A percentile compares a stretch with the other conserved stretches of the same genome.
These are phyloP conservation scores for Theodoxus fluviatilis DNA, from an alignment of 2,888 invertebrate genomes.

Conservation along the genomic window DNA sequence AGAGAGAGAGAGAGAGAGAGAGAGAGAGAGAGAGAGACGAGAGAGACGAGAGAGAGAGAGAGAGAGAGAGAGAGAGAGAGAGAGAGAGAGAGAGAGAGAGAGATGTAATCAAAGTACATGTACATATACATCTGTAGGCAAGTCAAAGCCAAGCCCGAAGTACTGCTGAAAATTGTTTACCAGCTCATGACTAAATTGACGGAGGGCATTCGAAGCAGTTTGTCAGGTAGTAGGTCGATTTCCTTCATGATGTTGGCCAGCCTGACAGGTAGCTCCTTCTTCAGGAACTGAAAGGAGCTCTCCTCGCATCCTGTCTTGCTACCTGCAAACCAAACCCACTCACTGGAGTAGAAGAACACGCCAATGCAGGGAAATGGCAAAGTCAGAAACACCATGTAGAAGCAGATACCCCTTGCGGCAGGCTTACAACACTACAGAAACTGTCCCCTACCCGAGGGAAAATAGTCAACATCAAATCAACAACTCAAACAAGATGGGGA, in stretches of 20 bases:
- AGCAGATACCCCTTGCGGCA: no score
- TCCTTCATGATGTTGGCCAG: conserved; percentile 99
- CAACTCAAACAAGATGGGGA: no score
- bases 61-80: no score
- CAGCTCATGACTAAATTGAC: conserved; percentile 84
- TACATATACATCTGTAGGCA: no score
- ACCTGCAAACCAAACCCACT: conserved; percentile 39
- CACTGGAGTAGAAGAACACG: not conserved
- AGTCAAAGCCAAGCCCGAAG: no score
- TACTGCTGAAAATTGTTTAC: conserved; percentile 37
- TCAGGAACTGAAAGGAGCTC: conserved; percentile 90
- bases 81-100: no score
- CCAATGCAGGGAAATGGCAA: not conserved
- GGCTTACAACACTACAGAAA: not conserved
- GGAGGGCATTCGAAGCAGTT: conserved; percentile 89
- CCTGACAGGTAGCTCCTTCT: conserved; percentile 98
- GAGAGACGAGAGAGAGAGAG: no score
- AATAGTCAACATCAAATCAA: no score
- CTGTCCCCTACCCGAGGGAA: no score
- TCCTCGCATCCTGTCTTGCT: conserved; percentile 69
- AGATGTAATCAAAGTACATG: no score
- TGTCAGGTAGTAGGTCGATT: conserved; percentile 92
- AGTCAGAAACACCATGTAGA: not conserved
- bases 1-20: no score
- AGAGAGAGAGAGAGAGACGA: no score